Evolutionary conservation across 2,113 vertebrate genomes (phyloP).

Genomic region (Misgurnus mizolepis): DNA sequence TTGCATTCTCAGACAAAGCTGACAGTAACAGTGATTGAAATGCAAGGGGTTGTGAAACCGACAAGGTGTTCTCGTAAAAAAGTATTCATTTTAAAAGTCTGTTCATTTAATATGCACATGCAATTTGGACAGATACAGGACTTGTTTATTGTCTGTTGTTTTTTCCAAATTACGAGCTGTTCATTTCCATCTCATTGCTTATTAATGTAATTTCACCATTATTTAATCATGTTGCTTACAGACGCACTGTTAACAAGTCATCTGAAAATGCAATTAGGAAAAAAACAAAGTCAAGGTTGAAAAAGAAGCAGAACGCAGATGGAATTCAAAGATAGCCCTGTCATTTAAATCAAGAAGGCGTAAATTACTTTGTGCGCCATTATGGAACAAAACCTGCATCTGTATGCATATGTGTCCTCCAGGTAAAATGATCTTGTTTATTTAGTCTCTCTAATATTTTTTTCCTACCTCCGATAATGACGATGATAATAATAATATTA

Average conservation of each 20-base stretch:
- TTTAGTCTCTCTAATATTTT: slow-evolving; percentile 32
- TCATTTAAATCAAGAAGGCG: slow-evolving; percentile 36
- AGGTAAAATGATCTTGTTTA: slow-evolving; percentile 16
- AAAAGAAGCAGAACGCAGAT: slow-evolving; percentile 52
- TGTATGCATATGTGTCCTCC: slow-evolving; percentile 21
- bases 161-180: slow-evolving; percentile 64
- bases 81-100: slow-evolving; percentile 6
- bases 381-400: slow-evolving; percentile 31
- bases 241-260: slow-evolving; percentile 73
- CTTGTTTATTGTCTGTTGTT: slow-evolving; percentile 70
- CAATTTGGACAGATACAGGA: slow-evolving; percentile 57
- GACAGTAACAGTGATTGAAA: slow-evolving; percentile 33
- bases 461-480: neutral
- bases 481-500: slow-evolving; percentile 2
- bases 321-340: slow-evolving; percentile 49
- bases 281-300: slow-evolving; percentile 56
- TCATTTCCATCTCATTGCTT: slow-evolving; percentile 78
- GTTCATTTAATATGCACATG: slow-evolving; percentile 66
- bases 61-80: slow-evolving; percentile 1
- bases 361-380: slow-evolving; percentile 33
- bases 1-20: slow-evolving; percentile 31
- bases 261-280: slow-evolving; percentile 73
- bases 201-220: slow-evolving; percentile 78
- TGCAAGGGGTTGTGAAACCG: slow-evolving; percentile 36
- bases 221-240: slow-evolving; percentile 78